phyloP scores from a whole-genome alignment of 1,140 invertebrate species.

The Drosophila rufa region DNA sequence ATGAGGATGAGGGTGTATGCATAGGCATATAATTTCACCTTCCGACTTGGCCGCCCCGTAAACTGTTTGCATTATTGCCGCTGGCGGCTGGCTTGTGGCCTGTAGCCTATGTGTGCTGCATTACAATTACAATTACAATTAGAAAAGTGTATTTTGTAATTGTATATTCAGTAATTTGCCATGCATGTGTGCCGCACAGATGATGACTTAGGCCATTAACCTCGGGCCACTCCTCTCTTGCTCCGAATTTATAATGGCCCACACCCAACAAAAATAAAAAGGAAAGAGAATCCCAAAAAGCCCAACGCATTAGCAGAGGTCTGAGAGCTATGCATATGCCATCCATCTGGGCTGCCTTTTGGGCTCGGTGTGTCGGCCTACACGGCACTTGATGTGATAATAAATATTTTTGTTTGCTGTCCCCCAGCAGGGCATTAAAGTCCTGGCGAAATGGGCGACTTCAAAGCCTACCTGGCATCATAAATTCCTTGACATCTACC shows the following conservation, averaged over 20 bases:
- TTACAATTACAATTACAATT: slow-evolving; percentile 84
- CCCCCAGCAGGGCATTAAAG: slow-evolving; percentile 28
- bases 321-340: slow-evolving; percentile 7
- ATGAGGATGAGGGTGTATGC: slow-evolving; percentile 33
- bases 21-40: slow-evolving; percentile 83
- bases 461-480: slow-evolving; percentile 15
- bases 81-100: slow-evolving; percentile 21
- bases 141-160: slow-evolving; percentile 80
- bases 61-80: slow-evolving; percentile 78
- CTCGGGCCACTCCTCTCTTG: slow-evolving; percentile 32
- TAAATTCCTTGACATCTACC: slow-evolving; percentile 1
- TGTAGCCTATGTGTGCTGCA: slow-evolving; percentile 64
- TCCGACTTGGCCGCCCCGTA: slow-evolving; percentile 65
- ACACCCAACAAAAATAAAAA: slow-evolving; percentile 20
- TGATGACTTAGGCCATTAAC: slow-evolving; percentile 55
- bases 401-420: slow-evolving; percentile 43
- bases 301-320: slow-evolving; percentile 26
- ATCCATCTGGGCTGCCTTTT: slow-evolving; percentile 9
- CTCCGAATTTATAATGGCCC: slow-evolving; percentile 6
- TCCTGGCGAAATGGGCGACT: slow-evolving; percentile 1
- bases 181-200: slow-evolving; percentile 52
- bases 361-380: slow-evolving; percentile 25
- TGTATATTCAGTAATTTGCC: slow-evolving; percentile 76
- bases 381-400: slow-evolving; percentile 41
- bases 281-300: slow-evolving; percentile 10